phyloP scores from a whole-genome alignment of 2,888 invertebrate genomes.

The Megalurothrips usitatus region DNA sequence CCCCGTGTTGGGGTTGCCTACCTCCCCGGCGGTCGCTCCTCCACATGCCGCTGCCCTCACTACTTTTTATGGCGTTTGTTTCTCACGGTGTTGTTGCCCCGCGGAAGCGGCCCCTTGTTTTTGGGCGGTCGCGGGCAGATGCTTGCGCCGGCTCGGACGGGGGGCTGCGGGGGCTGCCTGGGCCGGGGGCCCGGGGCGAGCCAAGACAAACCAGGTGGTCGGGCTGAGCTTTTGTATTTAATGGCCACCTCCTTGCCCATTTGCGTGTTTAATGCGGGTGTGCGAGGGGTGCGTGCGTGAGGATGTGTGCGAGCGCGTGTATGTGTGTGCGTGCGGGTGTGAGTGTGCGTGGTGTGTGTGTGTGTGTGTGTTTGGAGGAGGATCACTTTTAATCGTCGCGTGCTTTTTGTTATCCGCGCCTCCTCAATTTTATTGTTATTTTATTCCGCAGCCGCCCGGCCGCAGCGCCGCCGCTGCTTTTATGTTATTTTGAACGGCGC shows the following conservation, averaged over 20 bases:
- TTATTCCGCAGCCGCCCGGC: background rate
- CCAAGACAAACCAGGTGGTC: too few relatives aligned
- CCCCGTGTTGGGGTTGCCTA: background rate
- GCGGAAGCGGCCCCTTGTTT: background rate
- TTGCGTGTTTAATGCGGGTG: background rate
- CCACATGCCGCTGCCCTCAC: too few relatives aligned
- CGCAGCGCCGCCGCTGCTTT: background rate
- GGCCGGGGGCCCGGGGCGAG: too few relatives aligned
- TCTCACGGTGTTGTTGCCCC: too few relatives aligned
- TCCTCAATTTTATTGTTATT: background rate
- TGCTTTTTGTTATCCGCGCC: background rate
- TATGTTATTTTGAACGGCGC: background rate
- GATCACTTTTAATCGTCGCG: conserved; percentile 19
- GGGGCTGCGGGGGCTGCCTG: too few relatives aligned
- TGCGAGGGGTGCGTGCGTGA: background rate
- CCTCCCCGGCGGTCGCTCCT: background rate
- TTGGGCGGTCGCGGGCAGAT: background rate
- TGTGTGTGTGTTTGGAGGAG: background rate
- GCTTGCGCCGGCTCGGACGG: background rate
- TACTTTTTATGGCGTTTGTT: too few relatives aligned
- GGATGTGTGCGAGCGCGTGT: background rate
- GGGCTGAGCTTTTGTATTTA: too few relatives aligned
- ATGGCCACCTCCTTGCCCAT: background rate
- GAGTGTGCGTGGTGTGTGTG: background rate
- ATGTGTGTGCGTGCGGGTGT: background rate